Evolutionary conservation across 2,113 vertebrate genomes (phyloP).

Genomic region (Hemichromis elongatus): DNA sequence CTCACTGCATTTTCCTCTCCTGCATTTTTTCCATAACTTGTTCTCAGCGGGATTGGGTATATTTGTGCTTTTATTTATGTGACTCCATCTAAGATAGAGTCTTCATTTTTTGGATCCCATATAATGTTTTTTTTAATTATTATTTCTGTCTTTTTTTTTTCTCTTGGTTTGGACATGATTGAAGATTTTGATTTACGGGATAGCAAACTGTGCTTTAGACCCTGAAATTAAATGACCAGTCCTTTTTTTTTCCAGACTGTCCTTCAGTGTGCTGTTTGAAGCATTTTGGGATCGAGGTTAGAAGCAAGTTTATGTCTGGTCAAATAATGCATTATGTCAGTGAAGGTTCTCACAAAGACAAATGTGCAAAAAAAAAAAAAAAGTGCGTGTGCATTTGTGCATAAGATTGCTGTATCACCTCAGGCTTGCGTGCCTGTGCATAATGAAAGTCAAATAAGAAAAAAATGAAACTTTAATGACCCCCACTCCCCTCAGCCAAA

Average conservation of each 20-base stretch:
- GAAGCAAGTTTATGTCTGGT: background rate
- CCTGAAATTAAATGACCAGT: background rate
- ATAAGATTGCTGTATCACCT: background rate
- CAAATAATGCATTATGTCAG: background rate
- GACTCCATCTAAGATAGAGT: background rate
- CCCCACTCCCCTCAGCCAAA: background rate
- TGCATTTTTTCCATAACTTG: background rate
- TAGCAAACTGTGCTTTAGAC: background rate
- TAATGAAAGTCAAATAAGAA: conserved; percentile 13
- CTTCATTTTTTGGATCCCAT: background rate
- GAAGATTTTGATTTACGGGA: background rate
- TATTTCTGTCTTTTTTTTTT: background rate
- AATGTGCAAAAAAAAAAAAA: background rate
- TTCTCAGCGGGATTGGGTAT: background rate
- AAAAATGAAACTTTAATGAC: conserved; percentile 16
- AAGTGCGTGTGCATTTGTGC: background rate
- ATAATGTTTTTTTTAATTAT: background rate
- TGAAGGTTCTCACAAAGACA: background rate
- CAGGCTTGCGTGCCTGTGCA: background rate
- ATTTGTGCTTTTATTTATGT: background rate
- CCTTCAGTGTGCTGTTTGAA: background rate
- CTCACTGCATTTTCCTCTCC: background rate
- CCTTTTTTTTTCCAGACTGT: background rate
- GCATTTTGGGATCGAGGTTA: background rate
- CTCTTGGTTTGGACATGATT: background rate